Conservation (phyloP, 37 sponge, comb jelly and placozoan species). For the Theonella swinhoei region DNA sequence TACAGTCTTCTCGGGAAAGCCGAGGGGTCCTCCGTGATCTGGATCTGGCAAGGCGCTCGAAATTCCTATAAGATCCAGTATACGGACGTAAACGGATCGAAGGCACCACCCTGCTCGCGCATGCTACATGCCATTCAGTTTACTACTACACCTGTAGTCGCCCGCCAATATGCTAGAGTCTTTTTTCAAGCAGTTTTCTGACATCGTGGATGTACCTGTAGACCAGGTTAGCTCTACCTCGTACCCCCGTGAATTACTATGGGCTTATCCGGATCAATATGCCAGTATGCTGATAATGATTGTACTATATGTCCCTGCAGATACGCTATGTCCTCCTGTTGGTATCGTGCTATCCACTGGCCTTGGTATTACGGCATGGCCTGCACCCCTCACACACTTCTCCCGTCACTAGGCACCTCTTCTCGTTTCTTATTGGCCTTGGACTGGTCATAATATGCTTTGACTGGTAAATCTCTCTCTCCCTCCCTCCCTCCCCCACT, state of each 20-base stretch:
- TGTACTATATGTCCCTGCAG: slow-evolving; percentile 43
- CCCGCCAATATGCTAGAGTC: slow-evolving; percentile 6
- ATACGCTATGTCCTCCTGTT: slow-evolving; percentile 49
- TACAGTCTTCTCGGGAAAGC: too few relatives aligned
- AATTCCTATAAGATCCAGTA: too few relatives aligned
- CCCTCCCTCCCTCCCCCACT: neutral
- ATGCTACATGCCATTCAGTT: too few relatives aligned
- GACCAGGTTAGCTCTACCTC: slow-evolving; percentile 53
- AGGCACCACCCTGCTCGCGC: too few relatives aligned
- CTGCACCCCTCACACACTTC: slow-evolving; percentile 51
- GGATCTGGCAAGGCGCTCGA: too few relatives aligned
- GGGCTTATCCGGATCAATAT: too few relatives aligned
- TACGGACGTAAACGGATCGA: too few relatives aligned
- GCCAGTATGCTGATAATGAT: neutral
- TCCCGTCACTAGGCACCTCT: slow-evolving; percentile 25
- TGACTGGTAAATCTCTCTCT: slow-evolving; percentile 15
- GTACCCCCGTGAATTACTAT: too few relatives aligned
- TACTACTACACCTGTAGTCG: too few relatives aligned
- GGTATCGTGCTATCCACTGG: slow-evolving; percentile 45
- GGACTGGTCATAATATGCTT: slow-evolving; percentile 56
- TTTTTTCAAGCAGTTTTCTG: slow-evolving; percentile 1
- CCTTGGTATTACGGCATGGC: slow-evolving; percentile 27
- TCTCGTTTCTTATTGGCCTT: slow-evolving; percentile 31
- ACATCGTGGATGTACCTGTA: neutral
- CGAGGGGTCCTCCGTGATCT: too few relatives aligned